These are phyloP conservation scores for Eciton burchellii DNA, from an alignment of 1,140 invertebrate genomes.

Conservation along the genomic window DNA sequence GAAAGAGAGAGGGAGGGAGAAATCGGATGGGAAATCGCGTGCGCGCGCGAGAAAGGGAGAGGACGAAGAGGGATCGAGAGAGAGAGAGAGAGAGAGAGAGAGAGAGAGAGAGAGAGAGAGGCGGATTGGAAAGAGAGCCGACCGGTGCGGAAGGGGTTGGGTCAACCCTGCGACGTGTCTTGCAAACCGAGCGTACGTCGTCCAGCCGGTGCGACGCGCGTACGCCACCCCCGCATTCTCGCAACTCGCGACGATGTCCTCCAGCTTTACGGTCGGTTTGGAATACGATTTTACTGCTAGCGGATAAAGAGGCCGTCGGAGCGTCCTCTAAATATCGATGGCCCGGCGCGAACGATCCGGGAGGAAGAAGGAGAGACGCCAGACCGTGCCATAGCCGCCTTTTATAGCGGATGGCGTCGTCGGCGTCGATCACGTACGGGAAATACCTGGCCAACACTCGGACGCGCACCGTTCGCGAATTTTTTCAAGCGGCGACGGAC, in stretches of 20 bases:
- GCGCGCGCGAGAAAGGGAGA: constrained; percentile 17
- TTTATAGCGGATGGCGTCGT: constrained; percentile 58
- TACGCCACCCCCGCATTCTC: constrained; percentile 52
- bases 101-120: background rate
- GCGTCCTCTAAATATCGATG: constrained; percentile 67
- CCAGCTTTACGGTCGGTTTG: constrained; percentile 70
- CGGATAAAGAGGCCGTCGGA: constrained; percentile 67
- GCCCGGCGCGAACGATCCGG: constrained; percentile 61
- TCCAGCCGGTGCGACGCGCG: constrained; percentile 51
- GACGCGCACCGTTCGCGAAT: constrained; percentile 24
- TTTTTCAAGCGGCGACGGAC: constrained; percentile 33
- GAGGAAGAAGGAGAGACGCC: constrained; percentile 35
- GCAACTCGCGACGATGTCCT: constrained; percentile 67
- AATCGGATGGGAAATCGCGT: constrained; percentile 14
- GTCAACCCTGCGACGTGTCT: constrained; percentile 83
- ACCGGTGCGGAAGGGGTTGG: constrained; percentile 71
- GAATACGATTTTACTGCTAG: constrained; percentile 73
- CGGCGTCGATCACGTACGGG: constrained; percentile 55
- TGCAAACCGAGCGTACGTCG: constrained; percentile 82
- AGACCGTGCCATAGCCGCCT: constrained; percentile 13
- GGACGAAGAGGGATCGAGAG: constrained; percentile 23
- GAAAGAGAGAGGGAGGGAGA: constrained; percentile 14
- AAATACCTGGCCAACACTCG: constrained; percentile 47
- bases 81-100: constrained; percentile 29
- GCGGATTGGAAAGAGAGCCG: constrained; percentile 67